A percentile compares a stretch with the other conserved stretches of the same genome.
These are phyloP conservation scores for Hypomecis punctinalis DNA, from an alignment of 2,888 invertebrate species.

Conservation along the genomic window DNA sequence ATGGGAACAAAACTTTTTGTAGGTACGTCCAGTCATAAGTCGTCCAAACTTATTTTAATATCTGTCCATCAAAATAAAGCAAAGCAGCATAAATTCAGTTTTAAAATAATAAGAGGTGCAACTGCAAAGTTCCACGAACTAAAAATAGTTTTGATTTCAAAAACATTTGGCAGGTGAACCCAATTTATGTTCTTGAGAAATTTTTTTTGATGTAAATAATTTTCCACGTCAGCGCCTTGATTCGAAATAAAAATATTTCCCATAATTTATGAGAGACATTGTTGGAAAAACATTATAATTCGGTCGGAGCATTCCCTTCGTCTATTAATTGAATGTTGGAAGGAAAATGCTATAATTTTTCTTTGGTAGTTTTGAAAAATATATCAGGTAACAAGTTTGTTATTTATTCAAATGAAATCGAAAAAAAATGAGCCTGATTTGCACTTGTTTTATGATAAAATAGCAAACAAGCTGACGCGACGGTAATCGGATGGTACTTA, in stretches of 20 bases:
- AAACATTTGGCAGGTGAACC: slow-evolving; percentile 30
- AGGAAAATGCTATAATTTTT: slow-evolving; percentile 44
- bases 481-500: no score
- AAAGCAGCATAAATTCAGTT: neutral
- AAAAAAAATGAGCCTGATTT: no score
- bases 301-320: slow-evolving; percentile 25
- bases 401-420: no score
- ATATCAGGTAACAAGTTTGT: no score
- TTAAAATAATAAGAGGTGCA: no score
- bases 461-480: no score
- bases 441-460: no score
- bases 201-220: slow-evolving; percentile 25
- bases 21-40: no score
- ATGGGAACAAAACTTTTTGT: no score
- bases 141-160: slow-evolving; percentile 22
- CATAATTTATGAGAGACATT: slow-evolving; percentile 38
- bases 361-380: slow-evolving; percentile 26
- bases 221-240: slow-evolving; percentile 31
- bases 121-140: no score
- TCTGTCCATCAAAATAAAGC: slow-evolving; percentile 1
- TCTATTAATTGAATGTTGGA: slow-evolving; percentile 49
- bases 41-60: neutral
- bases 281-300: slow-evolving; percentile 34
- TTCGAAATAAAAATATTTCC: slow-evolving; percentile 33
- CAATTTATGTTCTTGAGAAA: slow-evolving; percentile 25